Base-by-base conservation (phyloP, 2,888 invertebrate genomes). In the Pediacus dermestoides region DNA sequence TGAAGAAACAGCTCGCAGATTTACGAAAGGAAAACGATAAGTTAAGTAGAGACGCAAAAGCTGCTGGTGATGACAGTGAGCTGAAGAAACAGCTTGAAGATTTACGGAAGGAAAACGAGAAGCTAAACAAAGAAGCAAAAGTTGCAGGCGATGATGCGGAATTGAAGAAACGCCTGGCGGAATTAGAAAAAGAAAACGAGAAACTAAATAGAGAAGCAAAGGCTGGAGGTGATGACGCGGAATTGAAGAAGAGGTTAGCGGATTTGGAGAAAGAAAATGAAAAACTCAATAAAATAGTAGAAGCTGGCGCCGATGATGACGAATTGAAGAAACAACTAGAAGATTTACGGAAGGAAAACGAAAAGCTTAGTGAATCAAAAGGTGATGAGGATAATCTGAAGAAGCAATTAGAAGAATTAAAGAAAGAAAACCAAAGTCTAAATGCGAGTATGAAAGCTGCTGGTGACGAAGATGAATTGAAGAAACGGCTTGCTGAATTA, bases 221-320 rank as follows among this genome's bases (percentile, higher is more conserved):
- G 4, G 28, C 11, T 14, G n/a, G n/a, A n/a, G 28, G 14, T 11
- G 50, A 52, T 15, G 50, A 46, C 23, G 35, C 22, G 12, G 37
- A 37, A 11, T 37, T 51, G 8, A 50, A 49, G 10, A 22, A 34
- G 15, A 36, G 35, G 16, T 14, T 45, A 11, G 13, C 7, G 10
- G 42, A 49, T 30, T 11, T 39, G 9, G 42, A 50, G 26, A 49
- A 37, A 6, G 54, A 54, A 33, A 43, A 41, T 25, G 35, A 37
- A 4, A 53, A 52, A 45, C 22, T 49, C 8, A 47, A 44, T 36
- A 52, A 51, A 43, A 51, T 54, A 7, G 16, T 54, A 6, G 52
- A 53, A 16, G 32, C 25, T 15, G 53, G 53, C 35, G 26, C 25
- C 3, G 53, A 55, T 16, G 51, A 50, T 27, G 26, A 39, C 3